Evolutionary conservation across 1,140 invertebrate species (phyloP), one percentile per base, ranked within the genome.

Genomic region (Euglossa dilemma): DNA sequence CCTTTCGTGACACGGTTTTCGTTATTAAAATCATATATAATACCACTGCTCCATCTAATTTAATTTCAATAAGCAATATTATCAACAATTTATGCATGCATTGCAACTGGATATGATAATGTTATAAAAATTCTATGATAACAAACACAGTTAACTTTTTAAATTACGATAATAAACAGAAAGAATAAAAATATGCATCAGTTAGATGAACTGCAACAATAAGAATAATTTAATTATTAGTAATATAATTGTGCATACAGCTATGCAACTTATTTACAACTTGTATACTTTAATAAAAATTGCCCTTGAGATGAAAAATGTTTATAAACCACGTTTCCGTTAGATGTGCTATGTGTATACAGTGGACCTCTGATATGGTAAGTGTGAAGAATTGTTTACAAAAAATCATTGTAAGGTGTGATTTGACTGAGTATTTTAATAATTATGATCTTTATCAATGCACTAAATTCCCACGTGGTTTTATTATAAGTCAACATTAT

Each of bases 331-430:
- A 98, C 96, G 81, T 96, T 97, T 28, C 98, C 98, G 92, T 96
- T 97, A 80, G 97, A 96, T 20, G 96, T 96, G 90, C 97, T 97
- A 91, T 99, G 98, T 87, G 98, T 96, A 91, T 99, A 98, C 20
- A 98, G 98, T 45, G 99, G 99, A n/a, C 98, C 98, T 92, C 99
- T 96, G 77, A 99, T 99, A 91, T 99, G 99, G 97, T 97, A 92
- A 99, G 98, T 86, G 98, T 98, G 90, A 99, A 98, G 86, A 98
- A 97, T 95, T 97, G 89, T 50, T 18, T 36, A n/a, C 94, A 94
- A 84, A 88, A 83, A 67, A 83, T 25, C 6, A 84, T 70, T 67
- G 67, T 47, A 36, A 69, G 43, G 5, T 45, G 36, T 63, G 43
- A n/a, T n/a, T n/a, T n/a, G n/a, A n/a, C n/a, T n/a, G 9, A 63